Base-by-base conservation (phyloP, 2,113 vertebrate genomes). In the Carassius auratus region DNA sequence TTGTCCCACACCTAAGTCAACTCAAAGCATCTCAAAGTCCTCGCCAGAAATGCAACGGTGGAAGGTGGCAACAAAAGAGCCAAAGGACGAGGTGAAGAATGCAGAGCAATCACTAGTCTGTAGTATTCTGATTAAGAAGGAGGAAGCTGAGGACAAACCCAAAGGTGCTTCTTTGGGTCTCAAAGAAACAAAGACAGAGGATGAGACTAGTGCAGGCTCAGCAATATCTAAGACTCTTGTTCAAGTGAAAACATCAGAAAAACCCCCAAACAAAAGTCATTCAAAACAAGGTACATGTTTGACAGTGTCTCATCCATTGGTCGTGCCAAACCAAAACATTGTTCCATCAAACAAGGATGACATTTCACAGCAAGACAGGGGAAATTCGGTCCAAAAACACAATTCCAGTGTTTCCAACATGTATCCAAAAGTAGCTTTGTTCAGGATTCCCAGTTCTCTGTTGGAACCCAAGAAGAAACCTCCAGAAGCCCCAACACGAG, bases 361-460 rank as follows among this genome's bases (percentile, higher is more conserved):
- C 7, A 9, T 26, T 75, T 45, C 38, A 36, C 21, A 19, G 9
- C 45, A 84, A 23, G 36, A 84, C 57, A 71, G 4, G 5, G 36
- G 36, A 10, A 3, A 19, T 62, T 14, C 59, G n/a, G 38, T 21
- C 7, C 64, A 78, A 19, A 26, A 0, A 21, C 71, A 73, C 2
- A 14, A 9, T 42, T 33, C 64, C 14, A 6, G n/a, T 26, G 14
- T 8, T 50, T 69, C 21, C 8, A n/a, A 21, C 30, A 86, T 95
- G 87, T 95, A 95, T 86, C 94, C 96, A 12, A 93, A 93, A 90
- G 95, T 95, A 50, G 92, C 94, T 8, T 91, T 95, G 85, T 66
- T 95, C 81, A 93, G 92, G 84, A 94, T 95, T 8, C 86, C 95
- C 14, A 94, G 92, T 57, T 79, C 87, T n/a, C 48, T 83, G 61